Base-by-base conservation (phyloP, 2,113 vertebrate genomes). In the Coracopsis vasa region DNA sequence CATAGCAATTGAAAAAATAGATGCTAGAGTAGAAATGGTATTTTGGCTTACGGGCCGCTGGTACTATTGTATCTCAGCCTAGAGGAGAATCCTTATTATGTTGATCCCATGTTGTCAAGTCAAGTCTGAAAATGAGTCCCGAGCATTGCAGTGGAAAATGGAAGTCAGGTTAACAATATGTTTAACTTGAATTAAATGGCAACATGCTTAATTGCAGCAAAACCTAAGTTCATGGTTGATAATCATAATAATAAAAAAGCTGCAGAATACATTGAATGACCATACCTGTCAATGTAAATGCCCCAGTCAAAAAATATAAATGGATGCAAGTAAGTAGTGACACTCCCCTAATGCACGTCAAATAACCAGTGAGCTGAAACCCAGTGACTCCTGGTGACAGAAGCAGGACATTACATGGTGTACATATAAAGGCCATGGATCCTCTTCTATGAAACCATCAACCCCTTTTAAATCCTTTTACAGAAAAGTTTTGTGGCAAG, bases 371-470 rank as follows among this genome's bases (percentile, higher is more conserved):
- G n/a, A 80, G 10, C 10, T 72, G n/a, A 77, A 75, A 64, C 10
- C 7, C 29, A 31, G 18, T 10, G 11, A 1, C 2, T 61, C 18
- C 18, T 42, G 14, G 27, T 80, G 53, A 31, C 51, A 58, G 45
- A 82, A 58, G 28, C 13, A 72, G 20, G 2, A 13, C 28, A 56
- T 42, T 85, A 28, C 3, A 28, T 8, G 3, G 6, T 58, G 16
- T 35, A 33, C 5, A 8, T 51, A 25, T 45, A 60, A 65, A 75
- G 17, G 12, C 15, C 27, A 60, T 16, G 5, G 25, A 37, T 69
- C 7, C 13, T 61, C 16, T 45, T 54, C 19, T 61, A 16, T 54
- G n/a, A 31, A 86, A 37, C 7, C 0, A 0, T 29, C 35, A 37
- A 1, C 4, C 7, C 6, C 50, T 66, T 72, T 64, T 33, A 21